Percentiles rank a stretch among this genome's conserved stretches.
phyloP scores from a whole-genome alignment of 64 coral and sea anemone species.

The Acropora tenuis region DNA sequence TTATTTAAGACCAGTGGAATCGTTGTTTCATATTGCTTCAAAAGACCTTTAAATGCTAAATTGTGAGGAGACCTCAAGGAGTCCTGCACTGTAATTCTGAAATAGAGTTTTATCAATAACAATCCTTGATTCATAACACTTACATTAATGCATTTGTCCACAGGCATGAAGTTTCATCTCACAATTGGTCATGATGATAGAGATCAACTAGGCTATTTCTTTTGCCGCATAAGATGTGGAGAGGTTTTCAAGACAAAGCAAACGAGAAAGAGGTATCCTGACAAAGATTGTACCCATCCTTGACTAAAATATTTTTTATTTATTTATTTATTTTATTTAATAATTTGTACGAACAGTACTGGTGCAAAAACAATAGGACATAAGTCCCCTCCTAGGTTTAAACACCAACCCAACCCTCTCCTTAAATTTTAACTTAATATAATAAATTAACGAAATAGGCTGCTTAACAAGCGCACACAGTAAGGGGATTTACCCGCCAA shows the following conservation, averaged over 20 bases:
- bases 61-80: conserved; percentile 15
- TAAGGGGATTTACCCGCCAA: no score
- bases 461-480: no score
- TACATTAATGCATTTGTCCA: conserved; percentile 6
- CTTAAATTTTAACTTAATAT: no score
- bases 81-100: background rate
- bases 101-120: conserved; percentile 3
- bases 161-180: conserved; percentile 12
- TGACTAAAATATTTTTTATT: background rate
- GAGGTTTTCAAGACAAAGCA: conserved; percentile 17
- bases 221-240: conserved; percentile 2
- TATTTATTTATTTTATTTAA: no score
- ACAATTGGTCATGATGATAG: conserved; percentile 1
- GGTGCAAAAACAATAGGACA: no score
- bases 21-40: background rate
- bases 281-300: conserved; percentile 3
- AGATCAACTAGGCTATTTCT: background rate
- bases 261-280: background rate
- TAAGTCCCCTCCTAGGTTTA: no score
- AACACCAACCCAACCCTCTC: no score
- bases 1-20: conserved; percentile 6
- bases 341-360: no score
- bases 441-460: no score
- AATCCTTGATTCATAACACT: conserved; percentile 3
- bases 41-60: conserved; percentile 6